Evolutionary conservation across 2,113 vertebrate genomes (phyloP).

Genomic region (Limanda limanda): DNA sequence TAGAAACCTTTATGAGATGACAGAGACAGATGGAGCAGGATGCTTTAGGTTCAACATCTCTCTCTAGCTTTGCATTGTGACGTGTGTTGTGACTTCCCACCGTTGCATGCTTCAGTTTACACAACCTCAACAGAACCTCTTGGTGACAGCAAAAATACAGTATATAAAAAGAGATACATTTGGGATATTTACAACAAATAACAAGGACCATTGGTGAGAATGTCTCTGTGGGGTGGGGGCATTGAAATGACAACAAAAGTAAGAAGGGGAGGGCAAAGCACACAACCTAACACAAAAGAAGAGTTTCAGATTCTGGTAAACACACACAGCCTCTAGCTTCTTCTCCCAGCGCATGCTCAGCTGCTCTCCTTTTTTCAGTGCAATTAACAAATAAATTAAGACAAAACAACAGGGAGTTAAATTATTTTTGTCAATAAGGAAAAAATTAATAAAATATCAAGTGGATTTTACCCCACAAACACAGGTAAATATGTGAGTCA

Average conservation of each 20-base stretch:
- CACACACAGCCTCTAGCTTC: constrained; percentile 35
- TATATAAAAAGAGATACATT: constrained; percentile 54
- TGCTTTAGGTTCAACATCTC: constrained; percentile 45
- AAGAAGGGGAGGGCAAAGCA: constrained; percentile 13
- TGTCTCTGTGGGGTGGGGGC: constrained; percentile 4
- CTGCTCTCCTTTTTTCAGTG: constrained; percentile 31
- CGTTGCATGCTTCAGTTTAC: constrained; percentile 60
- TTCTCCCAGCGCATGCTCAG: constrained; percentile 48
- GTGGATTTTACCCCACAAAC: constrained; percentile 39
- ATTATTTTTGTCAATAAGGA: constrained; percentile 26
- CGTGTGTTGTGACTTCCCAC: constrained; percentile 37
- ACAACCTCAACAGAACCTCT: constrained; percentile 42
- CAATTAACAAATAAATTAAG: constrained; percentile 11
- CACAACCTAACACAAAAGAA: constrained; percentile 33
- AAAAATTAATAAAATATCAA: background rate
- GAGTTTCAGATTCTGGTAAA: constrained; percentile 36
- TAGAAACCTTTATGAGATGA: constrained; percentile 42
- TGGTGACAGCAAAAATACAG: constrained; percentile 43
- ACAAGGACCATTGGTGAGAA: constrained; percentile 47
- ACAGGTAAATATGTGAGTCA: constrained; percentile 31
- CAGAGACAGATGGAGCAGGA: constrained; percentile 41
- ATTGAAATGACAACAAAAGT: constrained; percentile 34
- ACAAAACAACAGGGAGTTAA: background rate
- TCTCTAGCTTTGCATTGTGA: constrained; percentile 45
- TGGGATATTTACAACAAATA: constrained; percentile 74